Evolutionary conservation across 1,140 invertebrate genomes (phyloP), one percentile per base, ranked within the genome.

Genomic region (Aporrectodea caliginosa): DNA sequence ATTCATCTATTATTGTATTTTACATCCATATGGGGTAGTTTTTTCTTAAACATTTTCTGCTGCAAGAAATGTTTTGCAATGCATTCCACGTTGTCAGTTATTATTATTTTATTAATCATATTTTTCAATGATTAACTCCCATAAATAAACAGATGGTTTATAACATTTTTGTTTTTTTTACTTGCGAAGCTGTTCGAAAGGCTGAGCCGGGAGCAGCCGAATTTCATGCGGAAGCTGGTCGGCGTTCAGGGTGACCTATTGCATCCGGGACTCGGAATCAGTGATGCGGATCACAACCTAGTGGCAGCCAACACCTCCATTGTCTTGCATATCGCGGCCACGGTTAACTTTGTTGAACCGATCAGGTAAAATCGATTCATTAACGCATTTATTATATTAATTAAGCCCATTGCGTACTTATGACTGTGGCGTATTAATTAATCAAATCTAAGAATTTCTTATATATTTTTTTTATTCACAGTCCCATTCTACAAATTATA

Each of bases 291-390:
- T 22, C 43, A 58, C 43, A 58, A 22, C 43, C 6, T 6, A 22
- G 22, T 58, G 22, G 6, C 43, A 22, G 43, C 43, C 43, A 91
- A 92, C 84, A 94, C 98, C 73, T 94, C 94, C 73, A 90, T 98
- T 80, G 96, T 99, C 22, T 98, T 99, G 90, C 97, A 99, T 89
- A 97, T 95, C 77, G 97, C 97, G 16, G 97, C 97, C 34, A 99
- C 97, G 22, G 93, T 98, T 71, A 96, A 97, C 87, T 99, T 99
- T 89, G 97, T 99, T 87, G 97, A 99, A 90, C 94, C 95, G 80
- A 91, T 99, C 80, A 96, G 96, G 43, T 58, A 58, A 58, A 58
- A 58, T 58, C 43, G 22, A 58, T 58, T 22, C 6, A 58, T 58
- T 22, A 58, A 58, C 22, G n/a, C n/a, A n/a, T n/a, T n/a, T n/a